Evolutionary conservation across 2,113 vertebrate genomes (phyloP).

Genomic region (Brachirus orientalis): DNA sequence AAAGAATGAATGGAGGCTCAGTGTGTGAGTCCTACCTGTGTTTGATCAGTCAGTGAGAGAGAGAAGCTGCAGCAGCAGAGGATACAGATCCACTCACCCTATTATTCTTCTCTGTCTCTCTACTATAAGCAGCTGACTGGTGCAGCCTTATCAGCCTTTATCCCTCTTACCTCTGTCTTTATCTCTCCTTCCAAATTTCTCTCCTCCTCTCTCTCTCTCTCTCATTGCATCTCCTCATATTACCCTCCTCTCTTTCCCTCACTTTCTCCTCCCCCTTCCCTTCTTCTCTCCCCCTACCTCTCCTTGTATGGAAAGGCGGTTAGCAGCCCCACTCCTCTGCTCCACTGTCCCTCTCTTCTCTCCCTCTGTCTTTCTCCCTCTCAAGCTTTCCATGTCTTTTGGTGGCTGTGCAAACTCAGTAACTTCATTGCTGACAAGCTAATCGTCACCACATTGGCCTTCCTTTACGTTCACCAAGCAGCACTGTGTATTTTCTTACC

Average conservation of each 20-base stretch:
- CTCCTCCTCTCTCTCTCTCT: conserved; percentile 59
- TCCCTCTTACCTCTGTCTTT: conserved; percentile 61
- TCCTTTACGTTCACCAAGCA: conserved; percentile 32
- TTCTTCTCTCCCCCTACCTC: conserved; percentile 66
- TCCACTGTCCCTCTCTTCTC: conserved; percentile 35
- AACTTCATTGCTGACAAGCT: conserved; percentile 62
- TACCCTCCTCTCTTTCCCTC: conserved; percentile 59
- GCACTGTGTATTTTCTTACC: conserved; percentile 47
- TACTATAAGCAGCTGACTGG: conserved; percentile 22
- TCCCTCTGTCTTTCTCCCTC: conserved; percentile 32
- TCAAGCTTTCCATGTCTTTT: conserved; percentile 18
- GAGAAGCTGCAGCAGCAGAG: conserved; percentile 56
- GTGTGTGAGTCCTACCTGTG: conserved; percentile 65
- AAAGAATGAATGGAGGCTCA: conserved; percentile 41
- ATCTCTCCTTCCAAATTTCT: conserved; percentile 71
- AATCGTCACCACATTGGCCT: conserved; percentile 68
- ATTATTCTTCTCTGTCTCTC: conserved; percentile 37
- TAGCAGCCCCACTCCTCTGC: conserved; percentile 61
- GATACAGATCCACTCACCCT: conserved; percentile 18
- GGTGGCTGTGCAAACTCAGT: conserved; percentile 59
- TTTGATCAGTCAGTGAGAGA: conserved; percentile 44
- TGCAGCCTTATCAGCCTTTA: conserved; percentile 68
- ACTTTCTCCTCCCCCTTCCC: conserved; percentile 68
- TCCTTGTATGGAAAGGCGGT: conserved; percentile 82
- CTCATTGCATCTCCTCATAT: conserved; percentile 68